phyloP scores from a whole-genome alignment of 2,113 vertebrate species.

The Diglossa brunneiventris region DNA sequence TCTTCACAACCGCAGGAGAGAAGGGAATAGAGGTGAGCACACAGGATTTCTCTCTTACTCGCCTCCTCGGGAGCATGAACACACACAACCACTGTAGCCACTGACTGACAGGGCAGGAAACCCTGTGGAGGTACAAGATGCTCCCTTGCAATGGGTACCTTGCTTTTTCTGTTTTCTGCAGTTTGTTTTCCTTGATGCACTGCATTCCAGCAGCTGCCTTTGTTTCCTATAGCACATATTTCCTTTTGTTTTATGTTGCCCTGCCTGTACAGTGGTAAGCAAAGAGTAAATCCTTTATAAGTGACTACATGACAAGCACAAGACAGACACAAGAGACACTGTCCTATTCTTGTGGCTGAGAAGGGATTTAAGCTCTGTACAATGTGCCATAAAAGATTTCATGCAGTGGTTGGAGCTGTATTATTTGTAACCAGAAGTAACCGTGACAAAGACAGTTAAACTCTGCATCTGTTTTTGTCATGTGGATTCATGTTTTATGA shows the following conservation, averaged over 20 bases:
- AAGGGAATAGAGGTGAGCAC: neutral
- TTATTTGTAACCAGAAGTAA: neutral
- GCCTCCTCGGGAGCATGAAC: accelerated
- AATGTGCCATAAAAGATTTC: neutral
- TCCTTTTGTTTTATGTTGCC: neutral
- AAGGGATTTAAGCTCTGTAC: neutral
- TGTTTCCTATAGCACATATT: neutral
- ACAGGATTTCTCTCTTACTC: neutral
- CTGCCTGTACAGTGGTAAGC: neutral
- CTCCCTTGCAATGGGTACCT: neutral
- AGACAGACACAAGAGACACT: neutral
- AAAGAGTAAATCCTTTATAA: neutral
- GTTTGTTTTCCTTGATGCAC: neutral
- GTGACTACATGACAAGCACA: neutral
- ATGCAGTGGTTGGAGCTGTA: neutral
- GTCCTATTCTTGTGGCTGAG: neutral
- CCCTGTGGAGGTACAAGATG: neutral
- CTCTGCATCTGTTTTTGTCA: neutral
- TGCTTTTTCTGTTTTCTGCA: neutral
- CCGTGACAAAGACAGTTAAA: neutral
- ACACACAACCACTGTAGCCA: accelerated
- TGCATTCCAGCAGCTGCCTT: neutral
- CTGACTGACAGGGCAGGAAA: neutral
- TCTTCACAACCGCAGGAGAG: neutral
- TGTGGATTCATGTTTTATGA: neutral